Conservation (phyloP, 2,797 vertebrate genomes). For the Artibeus jamaicensis region DNA sequence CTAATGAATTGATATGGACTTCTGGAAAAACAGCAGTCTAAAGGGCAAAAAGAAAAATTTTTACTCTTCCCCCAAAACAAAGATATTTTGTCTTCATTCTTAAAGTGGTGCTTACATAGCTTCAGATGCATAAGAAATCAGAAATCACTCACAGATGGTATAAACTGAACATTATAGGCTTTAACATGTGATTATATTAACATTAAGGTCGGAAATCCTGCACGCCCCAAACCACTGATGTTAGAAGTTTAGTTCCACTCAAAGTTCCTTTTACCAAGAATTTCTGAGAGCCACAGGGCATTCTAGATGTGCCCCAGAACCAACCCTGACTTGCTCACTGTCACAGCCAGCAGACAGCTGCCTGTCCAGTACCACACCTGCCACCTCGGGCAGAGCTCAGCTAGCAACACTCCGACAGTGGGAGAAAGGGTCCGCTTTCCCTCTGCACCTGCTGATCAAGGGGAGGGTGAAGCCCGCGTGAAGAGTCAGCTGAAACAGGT, state of each 20-base stretch:
- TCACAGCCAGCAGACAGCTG: background rate
- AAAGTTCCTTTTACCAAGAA: background rate
- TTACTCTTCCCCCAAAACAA: background rate
- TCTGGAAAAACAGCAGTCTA: background rate
- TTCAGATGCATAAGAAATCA: background rate
- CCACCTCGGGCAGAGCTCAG: background rate
- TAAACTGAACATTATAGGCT: background rate
- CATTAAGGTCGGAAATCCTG: background rate
- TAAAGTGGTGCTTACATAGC: background rate
- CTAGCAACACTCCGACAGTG: background rate
- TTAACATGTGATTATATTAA: background rate
- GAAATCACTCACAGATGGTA: background rate
- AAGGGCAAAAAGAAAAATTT: background rate
- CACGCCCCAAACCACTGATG: background rate
- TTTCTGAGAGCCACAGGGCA: background rate
- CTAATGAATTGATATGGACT: background rate
- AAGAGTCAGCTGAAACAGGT: background rate
- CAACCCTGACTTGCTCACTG: background rate
- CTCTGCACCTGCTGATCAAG: background rate
- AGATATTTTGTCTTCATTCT: background rate
- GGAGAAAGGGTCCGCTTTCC: background rate
- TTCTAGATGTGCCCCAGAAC: background rate
- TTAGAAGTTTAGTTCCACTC: background rate
- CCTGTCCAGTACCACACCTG: background rate
- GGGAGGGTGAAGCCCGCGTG: background rate